Conservation (phyloP, 64 coral and sea anemone genomes). For the Dendronephthya gigantea region DNA sequence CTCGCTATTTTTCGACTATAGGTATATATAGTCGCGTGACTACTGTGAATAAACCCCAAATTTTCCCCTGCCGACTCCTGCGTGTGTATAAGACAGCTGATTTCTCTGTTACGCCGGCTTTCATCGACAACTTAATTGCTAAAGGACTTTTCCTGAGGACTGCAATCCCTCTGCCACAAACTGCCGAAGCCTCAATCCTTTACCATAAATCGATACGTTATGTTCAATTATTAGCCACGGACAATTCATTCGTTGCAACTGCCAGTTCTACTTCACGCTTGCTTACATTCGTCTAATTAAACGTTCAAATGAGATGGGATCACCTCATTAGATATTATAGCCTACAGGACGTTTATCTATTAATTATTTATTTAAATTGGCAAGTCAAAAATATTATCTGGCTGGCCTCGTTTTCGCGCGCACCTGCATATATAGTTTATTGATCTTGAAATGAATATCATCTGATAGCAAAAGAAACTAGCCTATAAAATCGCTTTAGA, state of each 20-base stretch:
- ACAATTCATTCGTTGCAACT: neutral
- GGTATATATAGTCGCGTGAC: no score
- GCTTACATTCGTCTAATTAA: neutral
- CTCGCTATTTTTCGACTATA: no score
- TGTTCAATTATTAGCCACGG: neutral
- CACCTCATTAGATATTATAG: conserved; percentile 4
- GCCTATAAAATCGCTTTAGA: neutral
- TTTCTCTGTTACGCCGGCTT: no score
- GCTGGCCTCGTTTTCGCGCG: neutral
- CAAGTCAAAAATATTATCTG: neutral
- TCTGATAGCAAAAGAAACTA: neutral
- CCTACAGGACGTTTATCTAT: neutral
- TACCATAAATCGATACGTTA: neutral
- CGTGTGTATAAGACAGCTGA: no score
- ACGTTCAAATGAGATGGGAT: neutral
- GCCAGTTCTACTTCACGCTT: neutral
- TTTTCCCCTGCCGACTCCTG: no score
- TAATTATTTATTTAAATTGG: conserved; percentile 3
- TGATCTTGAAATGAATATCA: neutral
- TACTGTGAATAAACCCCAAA: no score
- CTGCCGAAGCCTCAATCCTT: neutral
- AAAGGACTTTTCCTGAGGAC: no score
- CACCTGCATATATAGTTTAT: neutral
- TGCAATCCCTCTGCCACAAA: no score
- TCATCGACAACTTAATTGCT: no score